A percentile compares a stretch with the other conserved stretches of the same genome.
Conservation (phyloP, 2,797 vertebrate species). For the Leontopithecus rosalia region DNA sequence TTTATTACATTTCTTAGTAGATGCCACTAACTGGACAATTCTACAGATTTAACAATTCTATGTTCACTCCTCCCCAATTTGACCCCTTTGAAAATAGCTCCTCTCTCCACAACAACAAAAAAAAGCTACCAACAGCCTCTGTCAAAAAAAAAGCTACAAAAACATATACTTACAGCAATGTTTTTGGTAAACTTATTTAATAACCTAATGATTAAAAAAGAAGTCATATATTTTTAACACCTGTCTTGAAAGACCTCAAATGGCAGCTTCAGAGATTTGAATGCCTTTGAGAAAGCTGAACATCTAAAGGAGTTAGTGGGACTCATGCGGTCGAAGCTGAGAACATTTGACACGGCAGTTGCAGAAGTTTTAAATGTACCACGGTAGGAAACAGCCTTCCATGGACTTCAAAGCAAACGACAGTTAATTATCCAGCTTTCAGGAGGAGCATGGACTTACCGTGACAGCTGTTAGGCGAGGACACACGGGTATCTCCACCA, state of each 20-base stretch:
- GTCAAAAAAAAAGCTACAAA: background rate
- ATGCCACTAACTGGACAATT: background rate
- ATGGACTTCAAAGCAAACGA: conserved; percentile 60
- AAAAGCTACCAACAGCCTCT: background rate
- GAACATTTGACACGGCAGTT: background rate
- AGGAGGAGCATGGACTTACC: conserved; percentile 2
- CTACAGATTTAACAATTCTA: background rate
- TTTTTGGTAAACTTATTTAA: conserved; percentile 53
- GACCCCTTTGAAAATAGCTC: background rate
- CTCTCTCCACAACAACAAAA: background rate
- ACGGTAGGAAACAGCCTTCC: conserved; percentile 63
- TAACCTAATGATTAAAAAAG: conserved; percentile 49
- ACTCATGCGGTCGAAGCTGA: background rate
- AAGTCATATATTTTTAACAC: conserved; percentile 57
- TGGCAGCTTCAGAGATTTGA: conserved; percentile 28
- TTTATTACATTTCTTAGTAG: background rate
- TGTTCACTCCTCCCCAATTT: background rate
- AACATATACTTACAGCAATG: background rate
- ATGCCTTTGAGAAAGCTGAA: conserved; percentile 45
- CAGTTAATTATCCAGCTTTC: conserved; percentile 58
- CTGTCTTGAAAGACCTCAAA: conserved; percentile 46
- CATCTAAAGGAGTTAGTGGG: background rate
- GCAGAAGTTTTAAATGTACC: conserved; percentile 46
- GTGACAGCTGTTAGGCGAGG: conserved; percentile 61
- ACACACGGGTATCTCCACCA: background rate